Base-by-base conservation (phyloP, 2,888 invertebrate genomes). In the Mimas tiliae region DNA sequence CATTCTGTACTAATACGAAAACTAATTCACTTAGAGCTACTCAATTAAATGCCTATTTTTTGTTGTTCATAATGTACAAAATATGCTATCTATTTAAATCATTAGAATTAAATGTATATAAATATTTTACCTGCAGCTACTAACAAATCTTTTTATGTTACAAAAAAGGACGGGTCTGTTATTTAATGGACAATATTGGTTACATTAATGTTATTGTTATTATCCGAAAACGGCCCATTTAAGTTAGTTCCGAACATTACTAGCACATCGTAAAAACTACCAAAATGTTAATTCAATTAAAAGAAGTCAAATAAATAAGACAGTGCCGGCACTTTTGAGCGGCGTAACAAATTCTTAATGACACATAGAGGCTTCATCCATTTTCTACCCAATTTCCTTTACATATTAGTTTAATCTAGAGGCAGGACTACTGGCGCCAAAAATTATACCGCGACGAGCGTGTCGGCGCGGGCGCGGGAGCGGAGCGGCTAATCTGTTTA, bases 381-480 rank as follows among this genome's bases (percentile, higher is more conserved):
- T 93, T 93, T 93, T 93, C 91, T 93, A 93, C 91, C 85, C 91
- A 92, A 93, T 93, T 93, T 93, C 93, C 93, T 93, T 90, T 93
- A 91, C 91, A 86, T 93, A 93, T 93, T 93, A 93, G 93, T 93
- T 93, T 92, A 93, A 93, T 93, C 91, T 92, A 89, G 80, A 91
- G 89, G 88, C 85, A 91, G 90, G 93, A 91, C 90, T 92, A 89
- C 90, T 93, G 93, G 93, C 93, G 93, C 93, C 93, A 93, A 93
- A 93, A 93, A 93, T 93, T 92, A 93, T 91, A 85, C 88, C 86
- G 86, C 87, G 91, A 89, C 89, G 91, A 84, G 83, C 91, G 90
- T 90, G 90, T 86, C 92, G 89, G 91, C 42, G 12, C 58, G 58
- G 55, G 55, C 38, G 58, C 38, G 50, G 50, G 58, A 12, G 58